Conservation (phyloP, 2,113 vertebrate genomes). For the Fukomys damarensis region DNA sequence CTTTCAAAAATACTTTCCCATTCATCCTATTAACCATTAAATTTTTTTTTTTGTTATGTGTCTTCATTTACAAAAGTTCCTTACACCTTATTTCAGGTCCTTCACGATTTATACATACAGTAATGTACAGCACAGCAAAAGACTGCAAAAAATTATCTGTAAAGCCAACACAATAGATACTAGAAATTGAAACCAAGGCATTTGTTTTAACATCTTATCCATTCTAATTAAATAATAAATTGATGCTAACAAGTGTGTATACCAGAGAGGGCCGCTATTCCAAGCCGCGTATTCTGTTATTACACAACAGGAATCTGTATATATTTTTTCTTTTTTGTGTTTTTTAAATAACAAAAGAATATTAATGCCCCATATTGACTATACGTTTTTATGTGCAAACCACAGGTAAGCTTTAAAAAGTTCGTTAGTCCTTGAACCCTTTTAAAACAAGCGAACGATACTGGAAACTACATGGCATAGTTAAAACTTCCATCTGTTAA, state of each 20-base stretch:
- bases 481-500: conserved; percentile 91
- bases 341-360: conserved; percentile 92
- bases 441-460: conserved; percentile 90
- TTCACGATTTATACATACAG: conserved; percentile 93
- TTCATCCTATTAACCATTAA: conserved; percentile 97
- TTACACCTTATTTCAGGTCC: conserved; percentile 91
- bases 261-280: conserved; percentile 84
- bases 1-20: conserved; percentile 99
- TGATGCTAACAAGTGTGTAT: conserved; percentile 86
- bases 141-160: conserved; percentile 91
- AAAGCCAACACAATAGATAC: conserved; percentile 93
- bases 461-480: conserved; percentile 91
- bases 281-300: conserved; percentile 87
- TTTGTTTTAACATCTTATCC: conserved; percentile 89
- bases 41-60: conserved; percentile 83
- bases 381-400: conserved; percentile 95
- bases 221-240: conserved; percentile 88
- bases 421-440: conserved; percentile 90
- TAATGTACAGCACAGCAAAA: conserved; percentile 93
- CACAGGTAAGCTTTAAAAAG: conserved; percentile 94
- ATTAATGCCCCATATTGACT: conserved; percentile 96
- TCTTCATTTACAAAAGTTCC: conserved; percentile 93
- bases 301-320: conserved; percentile 85
- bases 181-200: conserved; percentile 89
- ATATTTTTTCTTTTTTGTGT: conserved; percentile 75